Evolutionary conservation across 2,113 vertebrate species (phyloP), one percentile per base, ranked within the genome.

Genomic region (Dolichotis patagonum): DNA sequence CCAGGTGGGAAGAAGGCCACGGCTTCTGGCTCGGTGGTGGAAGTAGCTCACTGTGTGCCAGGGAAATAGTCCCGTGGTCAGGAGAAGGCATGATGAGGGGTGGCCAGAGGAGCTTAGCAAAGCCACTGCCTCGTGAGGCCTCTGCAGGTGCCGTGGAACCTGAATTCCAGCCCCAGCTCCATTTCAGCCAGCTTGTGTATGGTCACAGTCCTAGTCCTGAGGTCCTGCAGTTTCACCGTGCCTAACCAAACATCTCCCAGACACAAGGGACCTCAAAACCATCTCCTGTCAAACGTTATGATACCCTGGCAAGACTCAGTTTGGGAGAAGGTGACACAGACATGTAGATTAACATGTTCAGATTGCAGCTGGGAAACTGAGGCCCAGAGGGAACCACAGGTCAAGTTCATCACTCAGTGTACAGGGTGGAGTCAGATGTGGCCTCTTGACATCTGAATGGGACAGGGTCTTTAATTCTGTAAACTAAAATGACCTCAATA

Each of bases 131-230:
- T 0, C 3, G 41, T 49, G 32, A 78, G 17, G 41, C 30, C 28
- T 11, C 22, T 11, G 19, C 1, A 8, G 26, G 60, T 1, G 4
- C 8, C 11, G 0, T 17, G n/a, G 38, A 22, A 35, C 3, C 14
- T 8, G 62, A 24, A 49, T 43, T 17, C 24, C 2, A 19, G 10
- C 12, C 5, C 38, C 2, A 6, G 4, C 62, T 13, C 13, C 69
- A 56, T 52, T 38, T 35, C 0, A 35, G 65, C 9, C 58, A 78
- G 38, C 13, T 5, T 6, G 13, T 0, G 0, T 0, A 4, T 0
- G 1, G 0, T 0, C 24, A 4, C 19, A 4, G 2, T 5, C 19
- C 26, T 12, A 17, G 43, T 38, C 13, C 73, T 12, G 41, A 77
- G 12, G 12, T 3, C 10, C 46, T 19, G n/a, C 2, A 3, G 0